Conservation (phyloP, 2,113 vertebrate genomes). For the Tragelaphus buxtoni region DNA sequence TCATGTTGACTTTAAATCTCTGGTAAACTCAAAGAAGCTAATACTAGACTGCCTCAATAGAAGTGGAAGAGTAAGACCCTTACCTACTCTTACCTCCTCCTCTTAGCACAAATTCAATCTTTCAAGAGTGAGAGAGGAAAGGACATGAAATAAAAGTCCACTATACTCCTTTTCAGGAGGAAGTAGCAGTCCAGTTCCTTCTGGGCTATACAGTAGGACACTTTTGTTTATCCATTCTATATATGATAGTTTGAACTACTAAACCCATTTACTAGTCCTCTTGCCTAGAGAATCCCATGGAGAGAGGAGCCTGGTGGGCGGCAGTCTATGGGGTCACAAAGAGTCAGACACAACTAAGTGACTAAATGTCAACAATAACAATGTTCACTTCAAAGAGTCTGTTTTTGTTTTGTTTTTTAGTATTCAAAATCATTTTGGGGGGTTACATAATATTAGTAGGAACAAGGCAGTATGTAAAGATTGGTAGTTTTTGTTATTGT, state of each 20-base stretch:
- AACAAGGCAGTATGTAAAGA: not conserved
- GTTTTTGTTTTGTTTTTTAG: not conserved
- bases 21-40: not conserved
- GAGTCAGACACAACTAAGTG: not conserved
- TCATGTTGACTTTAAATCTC: not conserved
- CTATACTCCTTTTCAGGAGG: not conserved
- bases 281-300: not conserved
- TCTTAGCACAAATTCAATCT: not conserved
- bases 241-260: not conserved
- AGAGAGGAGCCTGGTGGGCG: not conserved
- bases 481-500: not conserved
- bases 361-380: not conserved
- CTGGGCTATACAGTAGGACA: not conserved
- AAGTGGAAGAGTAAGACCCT: not conserved
- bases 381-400: not conserved
- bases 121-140: not conserved
- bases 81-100: accelerated
- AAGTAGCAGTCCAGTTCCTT: not conserved
- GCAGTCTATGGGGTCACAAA: not conserved
- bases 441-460: not conserved
- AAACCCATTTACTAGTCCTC: not conserved
- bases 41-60: too few species aligned
- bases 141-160: not conserved
- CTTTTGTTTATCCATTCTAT: not conserved
- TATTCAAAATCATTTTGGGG: not conserved